Percentiles rank a stretch among this genome's conserved stretches.
Conservation (phyloP, 2,113 vertebrate species). For the Tenrec ecaudatus region DNA sequence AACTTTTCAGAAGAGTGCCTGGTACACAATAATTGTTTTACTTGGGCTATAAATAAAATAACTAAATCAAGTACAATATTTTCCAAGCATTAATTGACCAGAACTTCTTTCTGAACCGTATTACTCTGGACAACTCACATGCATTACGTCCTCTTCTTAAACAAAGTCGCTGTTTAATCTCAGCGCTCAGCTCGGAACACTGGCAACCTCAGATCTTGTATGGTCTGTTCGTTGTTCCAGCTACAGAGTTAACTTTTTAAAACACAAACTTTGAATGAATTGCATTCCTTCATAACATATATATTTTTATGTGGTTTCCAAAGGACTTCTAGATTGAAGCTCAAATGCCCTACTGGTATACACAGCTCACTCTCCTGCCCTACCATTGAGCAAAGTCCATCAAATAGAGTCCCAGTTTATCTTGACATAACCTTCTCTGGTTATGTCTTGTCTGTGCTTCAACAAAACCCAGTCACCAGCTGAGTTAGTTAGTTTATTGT, state of each 20-base stretch:
- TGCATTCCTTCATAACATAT: background rate
- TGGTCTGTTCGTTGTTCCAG: background rate
- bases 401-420: background rate
- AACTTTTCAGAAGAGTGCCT: background rate
- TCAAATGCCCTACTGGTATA: background rate
- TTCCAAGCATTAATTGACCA: background rate
- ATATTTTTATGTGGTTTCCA: background rate
- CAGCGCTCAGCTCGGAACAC: background rate
- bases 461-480: background rate
- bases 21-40: background rate
- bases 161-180: background rate
- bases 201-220: background rate
- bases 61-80: background rate
- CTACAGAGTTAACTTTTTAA: constrained; percentile 8
- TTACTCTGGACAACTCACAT: background rate
- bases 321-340: background rate
- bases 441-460: background rate
- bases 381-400: background rate
- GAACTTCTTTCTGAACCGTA: background rate
- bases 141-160: background rate
- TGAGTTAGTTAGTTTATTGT: too few relatives aligned
- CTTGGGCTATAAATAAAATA: background rate
- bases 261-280: background rate
- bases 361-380: too few relatives aligned
- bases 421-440: background rate